Base-by-base conservation (phyloP, 2,888 invertebrate genomes). In the Scrobipalpa costella region DNA sequence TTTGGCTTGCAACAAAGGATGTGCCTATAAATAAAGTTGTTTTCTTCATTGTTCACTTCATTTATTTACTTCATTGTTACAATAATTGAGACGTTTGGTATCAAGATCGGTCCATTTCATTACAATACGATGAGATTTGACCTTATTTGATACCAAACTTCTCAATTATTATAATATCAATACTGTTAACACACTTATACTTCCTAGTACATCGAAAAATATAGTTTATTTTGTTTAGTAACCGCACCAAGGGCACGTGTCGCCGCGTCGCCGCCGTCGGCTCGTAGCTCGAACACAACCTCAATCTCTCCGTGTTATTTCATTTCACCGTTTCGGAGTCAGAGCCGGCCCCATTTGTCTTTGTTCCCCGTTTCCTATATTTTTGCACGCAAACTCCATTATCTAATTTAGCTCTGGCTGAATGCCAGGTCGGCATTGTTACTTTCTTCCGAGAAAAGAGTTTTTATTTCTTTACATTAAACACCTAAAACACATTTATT, bases 341-440 rank as follows among this genome's bases (percentile, higher is more conserved):
- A 85, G 79, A 86, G 85, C 81, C 85, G 86, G 82, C 84, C 86
- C 86, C 90, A 90, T 90, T 90, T 90, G 90, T 90, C 90, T 90
- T 90, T 91, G 90, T 91, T 91, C 88, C 86, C 84, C 83, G 88
- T 88, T 90, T 90, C 88, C 89, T 91, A 90, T 91, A 90, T 90
- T 91, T 91, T 91, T 90, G 90, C 90, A 90, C 90, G 89, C 90
- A 90, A 90, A 91, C 88, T 90, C 90, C 90, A 91, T 91, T 91
- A 91, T 90, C 90, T 91, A 91, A 91, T 91, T 91, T 91, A 88
- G 90, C 90, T 88, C 88, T 90, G 90, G 90, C 88, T 84, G 85
- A 86, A 87, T 88, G 90, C 90, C 90, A 90, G 85, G 84, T 86
- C 84, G 84, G 84, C 79, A 85, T 83, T 88, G 85, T 88, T 88